Conservation (phyloP, 2,888 invertebrate genomes). For the Stegana nigrithorax region DNA sequence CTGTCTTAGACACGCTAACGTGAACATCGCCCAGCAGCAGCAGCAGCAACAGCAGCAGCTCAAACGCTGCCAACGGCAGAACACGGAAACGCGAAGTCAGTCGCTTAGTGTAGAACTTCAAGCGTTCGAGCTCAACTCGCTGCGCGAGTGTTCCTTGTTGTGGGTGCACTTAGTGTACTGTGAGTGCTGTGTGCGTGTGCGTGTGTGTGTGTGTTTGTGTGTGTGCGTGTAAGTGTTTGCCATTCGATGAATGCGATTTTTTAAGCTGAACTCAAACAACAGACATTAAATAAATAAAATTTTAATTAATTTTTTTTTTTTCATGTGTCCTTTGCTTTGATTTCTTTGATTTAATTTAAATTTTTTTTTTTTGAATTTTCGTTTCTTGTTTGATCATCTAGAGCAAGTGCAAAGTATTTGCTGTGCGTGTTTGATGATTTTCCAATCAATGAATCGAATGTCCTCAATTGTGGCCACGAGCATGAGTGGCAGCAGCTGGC, state of each 20-base stretch:
- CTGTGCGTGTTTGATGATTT: background rate
- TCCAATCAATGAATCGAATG: slow-evolving; percentile 12
- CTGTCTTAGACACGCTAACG: slow-evolving; percentile 51
- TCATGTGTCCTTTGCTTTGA: background rate
- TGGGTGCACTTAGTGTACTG: slow-evolving; percentile 15
- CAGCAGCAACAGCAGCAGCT: slow-evolving; percentile 18
- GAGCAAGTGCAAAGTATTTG: background rate
- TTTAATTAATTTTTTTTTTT: slow-evolving; percentile 9
- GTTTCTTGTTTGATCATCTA: background rate
- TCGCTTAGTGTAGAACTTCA: no score
- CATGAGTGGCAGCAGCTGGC: background rate
- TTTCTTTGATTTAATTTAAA: background rate
- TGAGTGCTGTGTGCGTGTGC: slow-evolving; percentile 11
- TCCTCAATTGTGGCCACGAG: background rate
- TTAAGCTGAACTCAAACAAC: background rate
- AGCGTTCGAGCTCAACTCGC: slow-evolving; percentile 27
- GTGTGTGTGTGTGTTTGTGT: slow-evolving; percentile 19
- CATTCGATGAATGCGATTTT: background rate
- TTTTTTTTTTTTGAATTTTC: background rate
- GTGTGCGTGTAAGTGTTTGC: slow-evolving; percentile 23
- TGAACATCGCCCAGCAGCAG: slow-evolving; percentile 40
- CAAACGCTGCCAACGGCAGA: slow-evolving; percentile 23
- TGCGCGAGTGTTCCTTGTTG: slow-evolving; percentile 23
- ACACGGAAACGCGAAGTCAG: slow-evolving; percentile 52
- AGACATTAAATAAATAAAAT: background rate